A percentile compares a stretch with the other conserved stretches of the same genome.
phyloP scores from a whole-genome alignment of 2,113 vertebrate species.

The Galeopterus variegatus region DNA sequence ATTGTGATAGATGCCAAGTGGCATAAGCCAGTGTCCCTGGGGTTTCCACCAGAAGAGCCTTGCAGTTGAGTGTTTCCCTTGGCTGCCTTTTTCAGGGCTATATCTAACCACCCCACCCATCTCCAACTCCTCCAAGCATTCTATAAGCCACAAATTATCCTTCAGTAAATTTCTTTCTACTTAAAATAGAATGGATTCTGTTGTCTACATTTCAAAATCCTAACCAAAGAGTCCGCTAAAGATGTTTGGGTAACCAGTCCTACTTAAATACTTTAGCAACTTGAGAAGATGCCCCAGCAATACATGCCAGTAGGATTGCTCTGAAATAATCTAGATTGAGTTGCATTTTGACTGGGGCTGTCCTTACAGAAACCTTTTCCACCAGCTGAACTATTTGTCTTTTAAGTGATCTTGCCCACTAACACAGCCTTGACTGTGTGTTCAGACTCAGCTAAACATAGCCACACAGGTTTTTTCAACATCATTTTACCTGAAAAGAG shows the following conservation, averaged over 20 bases:
- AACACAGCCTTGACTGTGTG: not conserved
- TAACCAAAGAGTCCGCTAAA: not conserved
- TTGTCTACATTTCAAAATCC: constrained; percentile 17
- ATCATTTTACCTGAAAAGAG: not conserved
- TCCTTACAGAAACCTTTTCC: not conserved
- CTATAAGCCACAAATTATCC: not conserved
- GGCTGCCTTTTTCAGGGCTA: not conserved
- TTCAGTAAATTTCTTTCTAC: constrained; percentile 11
- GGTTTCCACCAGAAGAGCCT: not conserved
- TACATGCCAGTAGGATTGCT: not conserved
- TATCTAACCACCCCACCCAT: not conserved
- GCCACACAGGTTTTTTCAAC: not conserved
- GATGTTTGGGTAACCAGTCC: not conserved
- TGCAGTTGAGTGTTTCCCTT: not conserved
- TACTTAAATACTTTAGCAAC: constrained; percentile 1
- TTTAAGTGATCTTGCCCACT: not conserved
- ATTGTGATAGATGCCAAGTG: not conserved
- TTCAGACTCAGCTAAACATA: not conserved
- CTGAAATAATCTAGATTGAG: not conserved
- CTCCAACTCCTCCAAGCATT: not conserved
- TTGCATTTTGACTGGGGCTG: not conserved
- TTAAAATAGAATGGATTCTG: constrained; percentile 3
- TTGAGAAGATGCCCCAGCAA: not conserved
- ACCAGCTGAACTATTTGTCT: not conserved
- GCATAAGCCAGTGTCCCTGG: not conserved